Percentiles rank a stretch among this genome's conserved stretches.
Evolutionary conservation across 2,888 invertebrate species (phyloP).

Genomic region (Cheilosia scutellata): DNA sequence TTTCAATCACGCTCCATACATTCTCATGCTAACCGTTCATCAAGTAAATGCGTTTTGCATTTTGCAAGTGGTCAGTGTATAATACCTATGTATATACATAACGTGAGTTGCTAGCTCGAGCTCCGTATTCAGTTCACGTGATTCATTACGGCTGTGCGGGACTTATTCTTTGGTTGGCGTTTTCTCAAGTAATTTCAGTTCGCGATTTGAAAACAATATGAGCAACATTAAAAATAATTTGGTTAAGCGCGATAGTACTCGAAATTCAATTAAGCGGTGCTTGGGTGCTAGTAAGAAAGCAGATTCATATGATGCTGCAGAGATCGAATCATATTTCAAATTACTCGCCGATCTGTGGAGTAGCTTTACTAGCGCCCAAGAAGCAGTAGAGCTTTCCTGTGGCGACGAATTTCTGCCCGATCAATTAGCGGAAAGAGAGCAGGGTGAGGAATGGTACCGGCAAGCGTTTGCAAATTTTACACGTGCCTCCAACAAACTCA

Average conservation of each 20-base stretch:
- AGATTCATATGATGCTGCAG: constrained; percentile 22
- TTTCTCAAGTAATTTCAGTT: too few species aligned
- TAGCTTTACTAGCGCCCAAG: constrained; percentile 22
- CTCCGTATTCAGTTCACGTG: too few species aligned
- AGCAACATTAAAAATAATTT: too few species aligned
- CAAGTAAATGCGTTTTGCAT: too few species aligned
- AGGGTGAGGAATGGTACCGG: constrained; percentile 53
- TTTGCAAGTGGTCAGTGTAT: too few species aligned
- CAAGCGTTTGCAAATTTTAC: constrained; percentile 14
- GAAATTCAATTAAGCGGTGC: constrained; percentile 23
- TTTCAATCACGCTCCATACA: too few species aligned
- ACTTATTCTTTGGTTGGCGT: too few species aligned
- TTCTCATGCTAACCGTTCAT: too few species aligned
- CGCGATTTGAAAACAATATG: too few species aligned
- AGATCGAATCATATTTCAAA: constrained; percentile 3
- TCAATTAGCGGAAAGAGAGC: constrained; percentile 44
- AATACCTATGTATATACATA: too few species aligned
- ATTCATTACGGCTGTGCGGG: too few species aligned
- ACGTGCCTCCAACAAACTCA: constrained; percentile 9
- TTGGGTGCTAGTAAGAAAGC: constrained; percentile 48
- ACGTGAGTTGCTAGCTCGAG: too few species aligned
- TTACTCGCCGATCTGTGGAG: constrained; percentile 24
- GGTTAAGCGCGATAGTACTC: constrained; percentile 34
- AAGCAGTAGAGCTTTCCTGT: constrained; percentile 37
- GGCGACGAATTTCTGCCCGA: constrained; percentile 14